These are phyloP conservation scores for Subacronicta megacephala DNA, from an alignment of 2,888 invertebrate genomes.

Conservation along the genomic window DNA sequence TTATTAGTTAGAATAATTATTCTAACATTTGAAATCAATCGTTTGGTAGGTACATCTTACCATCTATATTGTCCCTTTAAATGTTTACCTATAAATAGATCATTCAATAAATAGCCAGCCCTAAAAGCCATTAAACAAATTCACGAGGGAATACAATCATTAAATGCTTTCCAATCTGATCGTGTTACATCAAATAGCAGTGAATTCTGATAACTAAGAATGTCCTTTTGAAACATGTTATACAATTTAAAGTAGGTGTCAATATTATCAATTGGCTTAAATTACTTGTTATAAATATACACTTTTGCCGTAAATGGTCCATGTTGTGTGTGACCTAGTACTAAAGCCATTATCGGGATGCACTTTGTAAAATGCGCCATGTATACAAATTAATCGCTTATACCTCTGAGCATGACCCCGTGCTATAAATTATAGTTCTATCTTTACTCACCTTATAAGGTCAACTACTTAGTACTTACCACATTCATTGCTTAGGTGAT, in stretches of 20 bases:
- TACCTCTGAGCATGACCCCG: constrained; percentile 48
- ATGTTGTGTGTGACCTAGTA: constrained; percentile 38
- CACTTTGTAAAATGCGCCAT: constrained; percentile 50
- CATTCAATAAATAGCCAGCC: too few relatives aligned
- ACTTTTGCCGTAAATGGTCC: constrained; percentile 20
- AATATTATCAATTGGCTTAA: neutral
- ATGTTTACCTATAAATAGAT: too few relatives aligned
- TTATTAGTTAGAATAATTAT: too few relatives aligned
- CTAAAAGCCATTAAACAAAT: too few relatives aligned
- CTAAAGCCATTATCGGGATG: constrained; percentile 26
- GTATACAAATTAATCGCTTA: constrained; percentile 50
- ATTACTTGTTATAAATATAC: constrained; percentile 18
- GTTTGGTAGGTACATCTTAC: too few relatives aligned
- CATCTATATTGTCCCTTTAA: too few relatives aligned
- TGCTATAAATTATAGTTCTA: constrained; percentile 58
- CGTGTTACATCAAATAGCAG: too few relatives aligned
- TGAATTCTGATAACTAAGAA: neutral
- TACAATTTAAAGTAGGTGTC: constrained; percentile 1
- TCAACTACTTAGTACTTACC: constrained; percentile 47
- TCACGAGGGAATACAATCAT: too few relatives aligned
- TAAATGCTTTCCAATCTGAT: too few relatives aligned
- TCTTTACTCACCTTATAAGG: constrained; percentile 55
- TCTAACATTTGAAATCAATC: too few relatives aligned
- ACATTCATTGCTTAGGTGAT: constrained; percentile 25
- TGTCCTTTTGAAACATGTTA: neutral